Percentiles rank a stretch among this genome's conserved stretches.
Evolutionary conservation across 2,113 vertebrate species (phyloP).

Genomic region (Syngnathus scovelli): DNA sequence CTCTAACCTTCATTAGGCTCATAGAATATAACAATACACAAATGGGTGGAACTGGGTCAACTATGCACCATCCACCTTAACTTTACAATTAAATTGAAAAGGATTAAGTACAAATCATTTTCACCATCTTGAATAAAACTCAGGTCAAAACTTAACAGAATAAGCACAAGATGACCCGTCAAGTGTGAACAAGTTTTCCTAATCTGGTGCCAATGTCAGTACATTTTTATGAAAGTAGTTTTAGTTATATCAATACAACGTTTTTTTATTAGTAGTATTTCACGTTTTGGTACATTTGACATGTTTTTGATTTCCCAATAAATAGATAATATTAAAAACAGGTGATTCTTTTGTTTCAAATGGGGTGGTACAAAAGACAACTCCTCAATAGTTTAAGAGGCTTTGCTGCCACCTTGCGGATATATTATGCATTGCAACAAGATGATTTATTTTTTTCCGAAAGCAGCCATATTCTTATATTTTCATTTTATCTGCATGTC

Average conservation of each 20-base stretch:
- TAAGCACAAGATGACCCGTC: conserved; percentile 28
- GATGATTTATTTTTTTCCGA: background rate
- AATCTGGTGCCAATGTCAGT: conserved; percentile 51
- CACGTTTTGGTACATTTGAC: conserved; percentile 47
- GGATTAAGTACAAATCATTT: conserved; percentile 5
- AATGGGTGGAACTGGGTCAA: conserved; percentile 22
- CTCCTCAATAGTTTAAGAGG: background rate
- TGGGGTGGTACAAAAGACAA: background rate
- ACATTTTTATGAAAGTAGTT: background rate
- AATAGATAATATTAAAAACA: conserved; percentile 29
- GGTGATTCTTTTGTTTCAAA: conserved; percentile 11
- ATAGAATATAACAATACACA: conserved; percentile 12
- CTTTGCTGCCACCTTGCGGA: background rate
- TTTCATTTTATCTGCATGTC: too few relatives aligned
- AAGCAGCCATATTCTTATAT: too few relatives aligned
- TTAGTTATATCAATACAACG: background rate
- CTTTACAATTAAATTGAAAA: conserved; percentile 11
- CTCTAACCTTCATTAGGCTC: conserved; percentile 34
- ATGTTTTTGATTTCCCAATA: conserved; percentile 58
- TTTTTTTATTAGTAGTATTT: conserved; percentile 12
- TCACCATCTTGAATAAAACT: conserved; percentile 34
- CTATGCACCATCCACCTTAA: background rate
- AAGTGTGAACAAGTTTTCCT: conserved; percentile 23
- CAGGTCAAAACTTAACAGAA: conserved; percentile 38
- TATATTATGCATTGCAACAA: background rate